Base-by-base conservation (phyloP, 2,888 invertebrate genomes). In the Amphipoea lucens region DNA sequence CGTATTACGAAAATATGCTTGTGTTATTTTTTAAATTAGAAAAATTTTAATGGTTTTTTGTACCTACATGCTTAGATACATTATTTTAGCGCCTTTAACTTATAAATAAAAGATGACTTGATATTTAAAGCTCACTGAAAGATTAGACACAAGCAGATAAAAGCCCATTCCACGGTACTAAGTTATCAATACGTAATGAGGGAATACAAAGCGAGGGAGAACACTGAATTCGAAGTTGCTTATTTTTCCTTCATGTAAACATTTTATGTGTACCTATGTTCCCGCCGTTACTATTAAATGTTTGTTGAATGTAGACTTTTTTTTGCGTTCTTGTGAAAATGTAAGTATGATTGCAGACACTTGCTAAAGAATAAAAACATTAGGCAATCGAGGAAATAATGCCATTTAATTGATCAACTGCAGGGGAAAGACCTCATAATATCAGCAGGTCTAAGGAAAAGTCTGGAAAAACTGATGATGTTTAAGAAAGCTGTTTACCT, bases 171-270 rank as follows among this genome's bases (percentile, higher is more conserved):
- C 82, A 79, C 78, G 76, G 81, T 78, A 82, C 84, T 83, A 78
- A 86, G 81, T 78, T 84, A 88, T 90, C 86, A 90, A 90, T 90
- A 90, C 82, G 76, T 90, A 89, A 90, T 90, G 88, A 90, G 85
- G 79, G 81, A 81, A 84, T 84, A 86, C 87, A 85, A 87, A 80
- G 82, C 85, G 85, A 81, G 86, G 87, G 88, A 82, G 88, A 82
- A 76, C 75, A 75, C 80, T 80, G 82, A 89, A 86, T 90, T 79
- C 81, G 67, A 85, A 85, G 67, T 83, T 86, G 84, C 84, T 88
- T 90, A 83, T 89, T 90, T 90, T 90, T 82, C 80, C 74, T 84
- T 86, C 78, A 87, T 87, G 70, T 87, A 80, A 82, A 84, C 80
- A 81, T 82, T 83, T 73, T 82, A 83, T 83, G 67, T 84, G 62